Base-by-base conservation (phyloP, 2,797 vertebrate genomes). In the Brachyrhaphis roseni region DNA sequence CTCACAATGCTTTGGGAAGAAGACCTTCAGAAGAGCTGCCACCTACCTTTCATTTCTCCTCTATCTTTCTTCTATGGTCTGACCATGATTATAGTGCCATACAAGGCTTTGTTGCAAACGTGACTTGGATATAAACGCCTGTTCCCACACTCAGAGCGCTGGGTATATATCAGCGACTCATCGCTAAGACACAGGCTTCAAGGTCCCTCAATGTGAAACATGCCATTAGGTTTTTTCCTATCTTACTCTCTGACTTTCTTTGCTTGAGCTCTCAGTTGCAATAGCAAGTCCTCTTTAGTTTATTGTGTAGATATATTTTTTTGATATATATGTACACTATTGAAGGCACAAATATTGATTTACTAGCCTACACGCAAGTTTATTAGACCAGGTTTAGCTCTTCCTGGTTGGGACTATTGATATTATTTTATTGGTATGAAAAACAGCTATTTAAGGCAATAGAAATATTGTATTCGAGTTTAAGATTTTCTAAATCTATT, bases 161-260 rank as follows among this genome's bases (percentile, higher is more conserved):
- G 88, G 81, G 86, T 93, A 84, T 81, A 88, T 90, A 94, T 93
- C 91, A 87, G 92, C 86, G 5, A 84, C 91, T 95, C 94, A 94
- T 95, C 94, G 93, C 90, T 84, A 89, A 93, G 90, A 91, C 93
- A 91, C 92, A 88, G 77, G 87, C 86, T 87, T 89, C 94, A 96
- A 96, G 95, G 95, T 95, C 95, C 87, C 87, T 95, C 93, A 95
- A 95, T 95, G 95, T 94, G 94, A 96, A 90, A 91, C 91, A 82
- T 76, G 87, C 84, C 82, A 91, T 93, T 91, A 91, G 64, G 76
- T 83, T 82, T 76, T 75, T 78, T 74, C 79, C 66, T 78, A 39
- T 53, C 20, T 72, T 39, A 76, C 39, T 75, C 57, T 55, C 70
- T 51, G 31, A 20, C 59, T 75, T 55, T 74, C 80, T 82, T 79